Evolutionary conservation across 2,113 vertebrate species (phyloP), one percentile per base, ranked within the genome.

Genomic region (Sinocyclocheilus anophthalmus): DNA sequence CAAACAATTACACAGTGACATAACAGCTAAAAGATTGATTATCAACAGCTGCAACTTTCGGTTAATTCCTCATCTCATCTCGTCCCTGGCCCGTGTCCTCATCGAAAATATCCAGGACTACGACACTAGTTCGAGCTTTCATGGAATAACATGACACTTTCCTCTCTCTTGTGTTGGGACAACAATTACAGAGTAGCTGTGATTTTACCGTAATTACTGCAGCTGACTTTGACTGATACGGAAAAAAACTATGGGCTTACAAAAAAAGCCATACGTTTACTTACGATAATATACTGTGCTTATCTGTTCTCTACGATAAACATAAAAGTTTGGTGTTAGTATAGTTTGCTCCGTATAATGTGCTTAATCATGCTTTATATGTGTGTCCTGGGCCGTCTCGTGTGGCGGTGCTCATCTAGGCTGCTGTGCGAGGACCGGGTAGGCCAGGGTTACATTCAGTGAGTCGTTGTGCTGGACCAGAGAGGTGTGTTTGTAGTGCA

Each of bases 391-490:
- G n/a, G 75, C 24, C 48, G 9, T 73, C 18, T 73, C 18, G 59
- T 10, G 30, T 42, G 33, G 6, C 20, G 63, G 86, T 88, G 94
- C 94, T 99, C 97, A 99, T 94, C 98, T 97, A 93, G 97, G 96
- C 94, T 98, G 98, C 94, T 99, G 98, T 73, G 96, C 93, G 83
- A 98, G 97, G 75, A 99, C 97, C 0, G 98, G 98, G 94, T 98
- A 97, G 85, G 98, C 97, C 94, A 99, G 96, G 84, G 97, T 99
- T 94, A 99, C 98, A 88, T 99, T 99, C 92, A 99, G 96, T 93
- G 98, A 99, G 96, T 99, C 98, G 88, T 99, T 99, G 97, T 99
- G 98, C 97, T 99, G 98, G 92, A 99, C 97, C 0, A 99, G 95
- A 78, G 98, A 99, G 0, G 97, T 99, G 93, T 99, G 98, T 94